Conservation (phyloP, 2,113 vertebrate genomes). For the Crotalus helleri region DNA sequence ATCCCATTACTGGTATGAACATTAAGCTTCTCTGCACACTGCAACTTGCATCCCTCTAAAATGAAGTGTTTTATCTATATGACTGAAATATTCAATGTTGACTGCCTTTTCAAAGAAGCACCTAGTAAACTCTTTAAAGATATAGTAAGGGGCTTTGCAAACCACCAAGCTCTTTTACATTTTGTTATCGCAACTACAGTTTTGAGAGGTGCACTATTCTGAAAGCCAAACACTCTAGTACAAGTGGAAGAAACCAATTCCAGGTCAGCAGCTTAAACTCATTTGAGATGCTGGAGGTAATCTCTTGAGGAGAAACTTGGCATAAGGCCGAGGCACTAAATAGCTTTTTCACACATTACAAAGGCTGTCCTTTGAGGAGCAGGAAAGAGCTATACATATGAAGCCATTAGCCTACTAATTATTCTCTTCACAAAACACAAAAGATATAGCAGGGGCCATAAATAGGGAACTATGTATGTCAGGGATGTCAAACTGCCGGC, state of each 20-base stretch:
- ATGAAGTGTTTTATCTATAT: neutral
- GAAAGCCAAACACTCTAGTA: constrained; percentile 27
- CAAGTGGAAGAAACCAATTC: constrained; percentile 26
- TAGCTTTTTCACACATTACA: neutral
- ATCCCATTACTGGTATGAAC: constrained; percentile 31
- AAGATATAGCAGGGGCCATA: neutral
- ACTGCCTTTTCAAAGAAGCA: neutral
- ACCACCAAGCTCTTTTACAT: constrained; percentile 13
- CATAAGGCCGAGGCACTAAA: constrained; percentile 8
- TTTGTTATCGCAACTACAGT: constrained; percentile 35
- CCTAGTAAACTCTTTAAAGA: neutral
- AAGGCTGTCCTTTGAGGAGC: constrained; percentile 11
- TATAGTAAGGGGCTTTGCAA: neutral
- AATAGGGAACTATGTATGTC: neutral
- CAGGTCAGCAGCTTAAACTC: constrained; percentile 33
- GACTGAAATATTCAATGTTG: neutral
- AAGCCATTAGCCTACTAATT: constrained; percentile 8
- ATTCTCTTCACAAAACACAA: neutral
- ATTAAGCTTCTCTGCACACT: constrained; percentile 4
- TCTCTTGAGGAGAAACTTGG: constrained; percentile 12
- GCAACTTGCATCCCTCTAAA: constrained; percentile 1
- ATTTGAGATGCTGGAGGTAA: constrained; percentile 18
- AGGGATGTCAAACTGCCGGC: no score
- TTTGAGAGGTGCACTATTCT: constrained; percentile 14
- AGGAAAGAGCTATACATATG: neutral